A percentile compares a stretch with the other conserved stretches of the same genome.
phyloP scores from a whole-genome alignment of 2,888 invertebrate species.

The Hololepta plana region DNA sequence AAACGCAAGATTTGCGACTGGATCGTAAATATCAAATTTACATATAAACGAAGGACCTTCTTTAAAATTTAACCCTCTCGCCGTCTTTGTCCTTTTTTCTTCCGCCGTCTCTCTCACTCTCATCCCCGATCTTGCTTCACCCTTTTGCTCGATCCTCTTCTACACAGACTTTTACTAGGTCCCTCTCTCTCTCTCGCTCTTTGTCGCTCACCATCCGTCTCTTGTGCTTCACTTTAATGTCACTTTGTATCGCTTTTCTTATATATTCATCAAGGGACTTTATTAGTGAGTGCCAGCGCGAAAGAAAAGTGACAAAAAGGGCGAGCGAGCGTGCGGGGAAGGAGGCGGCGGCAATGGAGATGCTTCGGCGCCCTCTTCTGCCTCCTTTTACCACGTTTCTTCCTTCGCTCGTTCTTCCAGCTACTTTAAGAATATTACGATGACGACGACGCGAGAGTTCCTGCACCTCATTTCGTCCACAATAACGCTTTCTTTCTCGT shows the following conservation, averaged over 20 bases:
- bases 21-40: conserved; percentile 9
- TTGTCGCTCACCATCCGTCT: too few species aligned
- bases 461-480: too few species aligned
- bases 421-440: too few species aligned
- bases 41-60: conserved; percentile 21
- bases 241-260: conserved; percentile 27
- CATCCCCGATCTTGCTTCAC: too few species aligned
- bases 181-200: background rate
- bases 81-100: conserved; percentile 8
- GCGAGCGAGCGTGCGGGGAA: too few species aligned
- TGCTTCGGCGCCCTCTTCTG: conserved; percentile 2
- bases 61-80: conserved; percentile 22
- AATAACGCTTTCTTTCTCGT: too few species aligned
- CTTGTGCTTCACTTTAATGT: conserved; percentile 23
- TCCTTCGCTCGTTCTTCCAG: too few species aligned
- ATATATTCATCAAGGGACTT: conserved; percentile 28
- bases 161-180: background rate
- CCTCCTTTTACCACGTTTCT: too few species aligned
- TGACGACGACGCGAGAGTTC: too few species aligned
- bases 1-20: conserved; percentile 2
- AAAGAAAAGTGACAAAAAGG: conserved; percentile 6
- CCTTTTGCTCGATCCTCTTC: conserved; percentile 6
- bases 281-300: conserved; percentile 19
- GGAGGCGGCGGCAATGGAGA: background rate
- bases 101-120: conserved; percentile 27